These are phyloP conservation scores for Phrixothrix hirtus DNA, from an alignment of 2,888 invertebrate genomes.

Conservation along the genomic window DNA sequence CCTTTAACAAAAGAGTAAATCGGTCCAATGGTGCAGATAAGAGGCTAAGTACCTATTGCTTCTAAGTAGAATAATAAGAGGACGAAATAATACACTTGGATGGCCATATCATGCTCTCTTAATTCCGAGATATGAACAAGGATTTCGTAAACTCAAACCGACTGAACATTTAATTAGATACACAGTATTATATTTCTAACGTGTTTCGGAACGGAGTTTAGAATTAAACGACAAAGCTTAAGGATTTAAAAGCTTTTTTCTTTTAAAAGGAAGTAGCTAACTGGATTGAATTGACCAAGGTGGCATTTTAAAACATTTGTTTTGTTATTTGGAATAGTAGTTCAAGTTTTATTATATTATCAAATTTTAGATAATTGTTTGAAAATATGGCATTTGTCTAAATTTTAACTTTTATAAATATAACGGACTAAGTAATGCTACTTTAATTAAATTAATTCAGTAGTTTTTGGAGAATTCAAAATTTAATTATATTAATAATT, in stretches of 20 bases:
- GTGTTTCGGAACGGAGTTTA: slow-evolving; percentile 19
- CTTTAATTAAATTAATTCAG: too few species aligned
- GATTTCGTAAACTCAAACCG: slow-evolving; percentile 41
- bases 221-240: neutral
- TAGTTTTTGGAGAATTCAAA: too few species aligned
- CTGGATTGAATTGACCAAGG: too few species aligned
- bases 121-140: slow-evolving; percentile 43
- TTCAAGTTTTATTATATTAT: too few species aligned
- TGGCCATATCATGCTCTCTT: slow-evolving; percentile 51
- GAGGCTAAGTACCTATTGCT: slow-evolving; percentile 21
- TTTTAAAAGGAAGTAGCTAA: neutral
- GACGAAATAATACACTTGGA: slow-evolving; percentile 33
- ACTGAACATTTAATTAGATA: slow-evolving; percentile 46
- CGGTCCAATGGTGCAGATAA: slow-evolving; percentile 28
- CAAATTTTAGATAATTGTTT: too few species aligned
- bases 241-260: neutral
- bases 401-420: too few species aligned
- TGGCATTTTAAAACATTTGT: too few species aligned
- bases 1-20: slow-evolving; percentile 25
- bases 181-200: slow-evolving; percentile 41
- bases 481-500: too few species aligned
- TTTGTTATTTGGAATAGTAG: too few species aligned
- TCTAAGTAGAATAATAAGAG: slow-evolving; percentile 25
- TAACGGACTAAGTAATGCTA: too few species aligned
- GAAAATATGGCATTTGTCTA: too few species aligned